Conservation (phyloP, 2,888 invertebrate genomes). For the Brachynemurus nebulosus region DNA sequence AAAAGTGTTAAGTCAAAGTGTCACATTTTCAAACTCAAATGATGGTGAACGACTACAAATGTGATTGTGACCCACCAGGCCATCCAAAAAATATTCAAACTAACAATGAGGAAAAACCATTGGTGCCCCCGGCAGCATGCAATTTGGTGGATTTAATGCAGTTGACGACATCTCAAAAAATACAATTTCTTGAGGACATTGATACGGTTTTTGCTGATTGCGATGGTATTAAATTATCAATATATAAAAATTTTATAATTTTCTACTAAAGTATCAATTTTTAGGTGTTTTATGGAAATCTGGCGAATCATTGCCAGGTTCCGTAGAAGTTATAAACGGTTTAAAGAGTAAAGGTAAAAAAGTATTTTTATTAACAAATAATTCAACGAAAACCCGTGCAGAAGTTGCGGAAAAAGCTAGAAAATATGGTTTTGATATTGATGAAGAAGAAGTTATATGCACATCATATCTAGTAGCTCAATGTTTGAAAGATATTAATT, state of each 20-base stretch:
- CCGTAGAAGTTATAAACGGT: conserved; percentile 53
- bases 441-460: conserved; percentile 57
- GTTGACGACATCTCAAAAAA: too few species aligned
- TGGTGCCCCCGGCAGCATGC: too few species aligned
- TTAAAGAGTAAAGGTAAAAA: conserved; percentile 60
- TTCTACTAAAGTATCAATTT: conserved; percentile 21
- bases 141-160: too few species aligned
- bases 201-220: conserved; percentile 76
- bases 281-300: conserved; percentile 69
- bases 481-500: conserved; percentile 58
- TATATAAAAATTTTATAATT: not conserved
- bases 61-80: too few species aligned
- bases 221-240: conserved; percentile 46
- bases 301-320: conserved; percentile 51
- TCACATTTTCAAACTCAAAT: too few species aligned
- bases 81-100: too few species aligned
- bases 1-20: too few species aligned
- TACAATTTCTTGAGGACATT: too few species aligned
- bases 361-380: conserved; percentile 81
- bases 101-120: too few species aligned
- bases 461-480: conserved; percentile 66
- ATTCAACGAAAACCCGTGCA: conserved; percentile 70
- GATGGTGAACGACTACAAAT: too few species aligned
- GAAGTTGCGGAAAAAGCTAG: conserved; percentile 63
- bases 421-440: conserved; percentile 54